phyloP scores from a whole-genome alignment of 2,797 vertebrate species.

The Peromyscus eremicus region DNA sequence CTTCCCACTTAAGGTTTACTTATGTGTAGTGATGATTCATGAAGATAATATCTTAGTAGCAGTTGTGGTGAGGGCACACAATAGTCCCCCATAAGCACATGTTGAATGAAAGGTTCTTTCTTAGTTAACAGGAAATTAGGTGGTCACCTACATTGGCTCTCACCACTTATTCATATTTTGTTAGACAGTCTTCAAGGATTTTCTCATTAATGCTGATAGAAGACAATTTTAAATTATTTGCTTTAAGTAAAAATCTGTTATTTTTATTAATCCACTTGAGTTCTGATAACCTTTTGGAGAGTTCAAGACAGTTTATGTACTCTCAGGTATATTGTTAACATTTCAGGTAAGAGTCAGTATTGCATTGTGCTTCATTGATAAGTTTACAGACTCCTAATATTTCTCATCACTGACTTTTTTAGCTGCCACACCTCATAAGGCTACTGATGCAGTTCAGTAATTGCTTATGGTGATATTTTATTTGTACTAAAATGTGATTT shows the following conservation, averaged over 20 bases:
- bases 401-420: background rate
- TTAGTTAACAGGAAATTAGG: background rate
- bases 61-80: background rate
- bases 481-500: too few species aligned
- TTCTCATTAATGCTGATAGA: conserved; percentile 25
- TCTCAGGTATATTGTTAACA: background rate
- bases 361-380: background rate
- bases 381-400: background rate
- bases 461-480: too few species aligned
- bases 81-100: background rate
- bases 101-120: background rate
- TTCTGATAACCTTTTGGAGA: background rate
- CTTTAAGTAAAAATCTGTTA: conserved; percentile 48
- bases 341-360: background rate
- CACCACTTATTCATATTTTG: background rate
- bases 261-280: background rate
- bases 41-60: background rate
- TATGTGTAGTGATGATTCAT: conserved; percentile 33
- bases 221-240: conserved; percentile 24
- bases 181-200: background rate
- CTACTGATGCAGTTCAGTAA: background rate
- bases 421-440: background rate
- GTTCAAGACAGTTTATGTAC: background rate
- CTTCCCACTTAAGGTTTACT: conserved; percentile 58
- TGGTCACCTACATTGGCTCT: background rate